Evolutionary conservation across 2,113 vertebrate genomes (phyloP).

Genomic region (Leuciscus idus): DNA sequence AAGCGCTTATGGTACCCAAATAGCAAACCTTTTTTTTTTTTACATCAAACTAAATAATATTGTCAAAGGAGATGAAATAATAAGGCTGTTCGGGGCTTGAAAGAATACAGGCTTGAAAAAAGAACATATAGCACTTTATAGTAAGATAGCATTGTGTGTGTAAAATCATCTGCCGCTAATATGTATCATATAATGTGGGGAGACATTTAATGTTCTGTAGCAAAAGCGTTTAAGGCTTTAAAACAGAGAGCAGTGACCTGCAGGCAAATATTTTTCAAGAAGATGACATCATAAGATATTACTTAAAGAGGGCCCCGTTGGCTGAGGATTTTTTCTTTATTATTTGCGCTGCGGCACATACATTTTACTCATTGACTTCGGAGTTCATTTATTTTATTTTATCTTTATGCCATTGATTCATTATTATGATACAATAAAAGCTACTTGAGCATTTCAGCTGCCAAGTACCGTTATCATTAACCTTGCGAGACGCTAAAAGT

Average conservation of each 20-base stretch:
- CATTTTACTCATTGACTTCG: constrained; percentile 77
- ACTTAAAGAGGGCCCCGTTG: constrained; percentile 55
- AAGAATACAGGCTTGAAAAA: not conserved
- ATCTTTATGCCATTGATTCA: constrained; percentile 80
- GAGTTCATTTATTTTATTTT: constrained; percentile 86
- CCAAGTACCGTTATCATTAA: constrained; percentile 82
- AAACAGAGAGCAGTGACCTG: constrained; percentile 76
- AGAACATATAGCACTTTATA: not conserved
- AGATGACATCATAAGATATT: constrained; percentile 78
- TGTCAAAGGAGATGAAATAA: constrained; percentile 38
- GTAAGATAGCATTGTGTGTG: constrained; percentile 29
- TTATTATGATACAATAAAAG: constrained; percentile 87
- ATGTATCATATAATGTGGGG: constrained; percentile 72
- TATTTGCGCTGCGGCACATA: constrained; percentile 66
- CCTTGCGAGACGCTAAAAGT: constrained; percentile 80
- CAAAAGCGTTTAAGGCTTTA: constrained; percentile 77
- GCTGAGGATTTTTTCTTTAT: constrained; percentile 53
- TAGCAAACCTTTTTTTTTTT: constrained; percentile 8
- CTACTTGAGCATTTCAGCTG: constrained; percentile 84
- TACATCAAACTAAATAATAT: not conserved
- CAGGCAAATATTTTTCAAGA: constrained; percentile 81
- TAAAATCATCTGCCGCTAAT: constrained; percentile 60
- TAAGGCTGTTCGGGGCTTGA: not conserved
- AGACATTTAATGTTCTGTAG: constrained; percentile 79
- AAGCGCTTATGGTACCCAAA: constrained; percentile 35